Evolutionary conservation across 2,113 vertebrate species (phyloP).

Genomic region (Catharus fuscescens): DNA sequence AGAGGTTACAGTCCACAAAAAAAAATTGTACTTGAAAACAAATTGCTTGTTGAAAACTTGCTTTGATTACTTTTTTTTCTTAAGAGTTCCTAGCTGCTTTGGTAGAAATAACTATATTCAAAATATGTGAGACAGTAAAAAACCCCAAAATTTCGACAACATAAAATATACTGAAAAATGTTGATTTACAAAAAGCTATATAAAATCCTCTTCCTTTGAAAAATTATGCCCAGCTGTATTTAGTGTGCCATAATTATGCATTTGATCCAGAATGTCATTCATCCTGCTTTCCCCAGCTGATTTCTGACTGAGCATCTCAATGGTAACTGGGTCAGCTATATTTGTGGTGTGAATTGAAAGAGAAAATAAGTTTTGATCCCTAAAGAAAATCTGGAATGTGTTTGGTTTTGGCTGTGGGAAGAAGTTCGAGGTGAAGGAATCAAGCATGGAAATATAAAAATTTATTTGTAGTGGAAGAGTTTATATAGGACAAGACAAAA

Average conservation of each 20-base stretch:
- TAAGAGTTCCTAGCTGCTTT: not conserved
- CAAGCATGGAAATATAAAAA: not conserved
- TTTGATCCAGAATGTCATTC: conserved; percentile 41
- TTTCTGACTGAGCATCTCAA: conserved; percentile 25
- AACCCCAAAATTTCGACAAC: not conserved
- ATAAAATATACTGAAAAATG: not conserved
- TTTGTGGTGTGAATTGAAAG: conserved; percentile 35
- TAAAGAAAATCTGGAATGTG: not conserved
- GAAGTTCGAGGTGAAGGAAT: not conserved
- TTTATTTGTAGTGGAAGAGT: not conserved
- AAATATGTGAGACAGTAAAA: not conserved
- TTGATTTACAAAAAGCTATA: not conserved
- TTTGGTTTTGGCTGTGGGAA: not conserved
- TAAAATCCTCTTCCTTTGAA: conserved; percentile 34
- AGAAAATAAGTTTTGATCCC: conserved; percentile 17
- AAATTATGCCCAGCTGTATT: conserved; percentile 44
- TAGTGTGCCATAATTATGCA: conserved; percentile 44
- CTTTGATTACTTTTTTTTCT: not conserved
- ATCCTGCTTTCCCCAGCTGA: conserved; percentile 42
- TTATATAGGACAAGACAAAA: not conserved
- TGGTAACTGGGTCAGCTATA: conserved; percentile 40
- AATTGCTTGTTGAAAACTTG: not conserved
- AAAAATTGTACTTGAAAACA: not conserved
- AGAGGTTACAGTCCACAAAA: not conserved
- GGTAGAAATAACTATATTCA: not conserved